phyloP scores from a whole-genome alignment of 2,797 vertebrate species.

The Tangara arthus region DNA sequence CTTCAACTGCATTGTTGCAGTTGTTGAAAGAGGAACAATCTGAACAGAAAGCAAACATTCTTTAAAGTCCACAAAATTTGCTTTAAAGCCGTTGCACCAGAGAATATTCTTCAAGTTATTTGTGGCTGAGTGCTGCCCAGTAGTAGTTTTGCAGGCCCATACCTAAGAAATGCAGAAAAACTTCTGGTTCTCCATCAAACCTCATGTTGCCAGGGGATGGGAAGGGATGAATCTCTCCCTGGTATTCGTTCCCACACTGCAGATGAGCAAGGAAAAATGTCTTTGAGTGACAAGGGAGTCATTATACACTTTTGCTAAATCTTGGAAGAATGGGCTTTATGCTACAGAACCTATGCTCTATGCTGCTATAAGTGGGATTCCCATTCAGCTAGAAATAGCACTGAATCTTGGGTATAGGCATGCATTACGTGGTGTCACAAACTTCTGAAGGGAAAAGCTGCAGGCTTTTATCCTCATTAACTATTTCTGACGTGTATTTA shows the following conservation, averaged over 20 bases:
- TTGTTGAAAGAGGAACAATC: background rate
- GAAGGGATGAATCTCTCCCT: background rate
- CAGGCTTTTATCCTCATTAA: background rate
- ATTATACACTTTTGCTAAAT: background rate
- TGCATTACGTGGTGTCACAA: background rate
- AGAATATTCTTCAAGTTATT: background rate
- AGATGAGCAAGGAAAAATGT: background rate
- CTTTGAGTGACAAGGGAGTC: background rate
- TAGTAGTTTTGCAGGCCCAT: background rate
- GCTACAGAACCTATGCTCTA: background rate
- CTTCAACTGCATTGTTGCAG: background rate
- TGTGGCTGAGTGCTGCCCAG: background rate
- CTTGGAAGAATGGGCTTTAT: background rate
- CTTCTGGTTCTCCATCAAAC: fast-evolving
- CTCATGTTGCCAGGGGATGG: background rate
- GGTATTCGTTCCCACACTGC: background rate
- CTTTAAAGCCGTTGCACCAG: background rate
- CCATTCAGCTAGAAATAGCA: background rate
- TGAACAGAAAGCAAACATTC: background rate
- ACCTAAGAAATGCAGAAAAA: background rate
- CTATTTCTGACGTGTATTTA: background rate
- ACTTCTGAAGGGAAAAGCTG: background rate
- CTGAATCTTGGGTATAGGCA: background rate
- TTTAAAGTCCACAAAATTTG: background rate
- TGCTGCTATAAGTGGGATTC: background rate